phyloP scores from a whole-genome alignment of 1,140 invertebrate species.

The silkworm (Bombyx mori) region DNA sequence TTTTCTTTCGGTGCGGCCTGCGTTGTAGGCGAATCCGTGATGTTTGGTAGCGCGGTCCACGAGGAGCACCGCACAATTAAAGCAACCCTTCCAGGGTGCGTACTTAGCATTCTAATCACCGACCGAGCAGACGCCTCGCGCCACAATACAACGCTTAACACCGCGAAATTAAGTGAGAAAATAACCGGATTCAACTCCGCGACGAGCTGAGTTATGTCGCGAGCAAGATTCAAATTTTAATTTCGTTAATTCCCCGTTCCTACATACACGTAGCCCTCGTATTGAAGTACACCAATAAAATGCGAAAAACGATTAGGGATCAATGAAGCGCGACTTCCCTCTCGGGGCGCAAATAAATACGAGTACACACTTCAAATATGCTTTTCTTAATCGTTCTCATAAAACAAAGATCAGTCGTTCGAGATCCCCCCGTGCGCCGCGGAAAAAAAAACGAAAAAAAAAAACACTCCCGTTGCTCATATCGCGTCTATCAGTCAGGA shows the following conservation, averaged over 20 bases:
- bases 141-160: constrained; percentile 42
- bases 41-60: constrained; percentile 31
- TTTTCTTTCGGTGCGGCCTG: constrained; percentile 6
- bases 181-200: constrained; percentile 25
- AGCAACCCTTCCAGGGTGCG: constrained; percentile 39
- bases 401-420: constrained; percentile 67
- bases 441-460: constrained; percentile 38
- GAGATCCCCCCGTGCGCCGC: constrained; percentile 33
- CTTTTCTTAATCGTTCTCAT: constrained; percentile 72
- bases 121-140: constrained; percentile 30
- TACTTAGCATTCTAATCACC: constrained; percentile 56
- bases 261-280: constrained; percentile 48
- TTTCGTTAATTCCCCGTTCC: constrained; percentile 23
- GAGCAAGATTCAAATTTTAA: constrained; percentile 27
- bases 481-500: constrained; percentile 44
- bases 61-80: constrained; percentile 45
- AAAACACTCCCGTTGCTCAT: constrained; percentile 50
- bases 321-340: constrained; percentile 66
- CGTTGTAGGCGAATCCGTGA: constrained; percentile 12
- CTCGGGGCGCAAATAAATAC: constrained; percentile 61
- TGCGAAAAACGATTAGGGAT: constrained; percentile 67
- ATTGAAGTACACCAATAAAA: constrained; percentile 53
- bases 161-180: constrained; percentile 48
- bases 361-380: constrained; percentile 71
- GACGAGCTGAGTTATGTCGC: constrained; percentile 30